Percentiles rank a stretch among this genome's conserved stretches.
phyloP scores from a whole-genome alignment of 2,888 invertebrate genomes.

The Artemia sinica region DNA sequence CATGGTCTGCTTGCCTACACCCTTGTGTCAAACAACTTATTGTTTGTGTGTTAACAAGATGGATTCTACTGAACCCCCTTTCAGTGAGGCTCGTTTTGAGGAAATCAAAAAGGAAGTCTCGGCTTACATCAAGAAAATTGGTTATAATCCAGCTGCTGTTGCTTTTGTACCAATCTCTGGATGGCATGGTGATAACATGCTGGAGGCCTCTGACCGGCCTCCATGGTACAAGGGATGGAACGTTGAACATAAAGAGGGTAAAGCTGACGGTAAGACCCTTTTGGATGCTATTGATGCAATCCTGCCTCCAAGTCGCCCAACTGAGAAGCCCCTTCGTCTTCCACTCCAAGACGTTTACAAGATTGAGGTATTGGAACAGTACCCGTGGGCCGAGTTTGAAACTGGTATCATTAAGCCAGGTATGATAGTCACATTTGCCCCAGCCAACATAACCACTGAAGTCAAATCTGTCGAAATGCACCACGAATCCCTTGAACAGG shows the following conservation, averaged over 20 bases:
- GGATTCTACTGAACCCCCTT: conserved; percentile 97
- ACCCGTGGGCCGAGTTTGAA: conserved; percentile 98
- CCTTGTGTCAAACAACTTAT: conserved; percentile 94
- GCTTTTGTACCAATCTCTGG: conserved; percentile 99
- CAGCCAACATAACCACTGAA: conserved; percentile 91
- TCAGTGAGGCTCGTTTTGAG: conserved; percentile 83
- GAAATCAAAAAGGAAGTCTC: conserved; percentile 98
- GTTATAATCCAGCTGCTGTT: conserved; percentile 93
- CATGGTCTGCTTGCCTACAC: conserved; percentile 96
- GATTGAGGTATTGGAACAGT: conserved; percentile 99
- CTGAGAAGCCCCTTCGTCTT: conserved; percentile 92
- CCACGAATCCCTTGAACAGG: conserved; percentile 90
- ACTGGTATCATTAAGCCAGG: conserved; percentile 93
- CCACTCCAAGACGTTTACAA: conserved; percentile 99
- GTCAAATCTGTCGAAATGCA: conserved; percentile 99
- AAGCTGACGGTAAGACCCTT: conserved; percentile 74
- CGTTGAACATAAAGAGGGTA: conserved; percentile 84
- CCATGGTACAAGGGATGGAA: conserved; percentile 90
- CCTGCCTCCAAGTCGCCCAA: conserved; percentile 81
- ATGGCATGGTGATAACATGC: conserved; percentile 99
- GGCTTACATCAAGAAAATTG: conserved; percentile 97
- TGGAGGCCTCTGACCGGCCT: conserved; percentile 88
- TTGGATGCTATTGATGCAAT: conserved; percentile 95
- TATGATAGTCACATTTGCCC: conserved; percentile 91
- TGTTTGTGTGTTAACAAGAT: conserved; percentile 99